A percentile compares a stretch with the other conserved stretches of the same genome.
phyloP scores from a whole-genome alignment of 2,797 vertebrate species.

The Miichthys miiuy region DNA sequence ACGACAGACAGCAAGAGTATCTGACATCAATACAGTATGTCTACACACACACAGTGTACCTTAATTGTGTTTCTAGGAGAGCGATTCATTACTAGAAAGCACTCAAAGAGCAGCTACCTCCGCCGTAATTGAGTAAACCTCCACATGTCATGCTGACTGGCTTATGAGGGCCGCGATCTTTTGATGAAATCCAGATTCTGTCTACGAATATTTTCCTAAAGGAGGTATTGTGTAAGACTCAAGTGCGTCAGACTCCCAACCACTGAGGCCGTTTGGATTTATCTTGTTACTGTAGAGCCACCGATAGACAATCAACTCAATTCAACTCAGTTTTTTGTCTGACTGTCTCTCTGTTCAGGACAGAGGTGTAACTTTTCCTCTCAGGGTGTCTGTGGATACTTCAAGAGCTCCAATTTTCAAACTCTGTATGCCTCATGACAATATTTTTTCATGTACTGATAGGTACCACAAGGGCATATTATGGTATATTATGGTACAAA shows the following conservation, averaged over 20 bases:
- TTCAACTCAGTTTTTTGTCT: no score
- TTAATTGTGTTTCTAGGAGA: constrained; percentile 13
- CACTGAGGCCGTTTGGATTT: no score
- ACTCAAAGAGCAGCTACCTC: background rate
- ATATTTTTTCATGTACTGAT: no score
- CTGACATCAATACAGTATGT: constrained; percentile 1
- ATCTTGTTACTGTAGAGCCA: no score
- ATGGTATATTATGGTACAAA: no score
- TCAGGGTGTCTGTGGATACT: no score
- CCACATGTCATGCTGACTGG: constrained; percentile 2
- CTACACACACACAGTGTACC: background rate
- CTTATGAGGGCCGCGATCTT: background rate
- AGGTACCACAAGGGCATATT: no score
- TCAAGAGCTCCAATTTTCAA: no score
- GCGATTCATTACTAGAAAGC: constrained; percentile 15
- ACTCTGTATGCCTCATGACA: no score
- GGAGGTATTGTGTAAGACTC: background rate
- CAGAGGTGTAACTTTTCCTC: no score
- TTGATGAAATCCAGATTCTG: background rate
- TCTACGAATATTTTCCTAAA: background rate
- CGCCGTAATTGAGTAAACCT: background rate
- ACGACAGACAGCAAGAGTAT: background rate
- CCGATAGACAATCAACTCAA: no score
- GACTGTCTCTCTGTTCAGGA: no score
- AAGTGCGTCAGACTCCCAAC: constrained; percentile 1